A percentile compares a stretch with the other conserved stretches of the same genome.
Evolutionary conservation across 92 coral and sea anemone genomes (phyloP).

Genomic region (Hydrozoanthus gracilis): DNA sequence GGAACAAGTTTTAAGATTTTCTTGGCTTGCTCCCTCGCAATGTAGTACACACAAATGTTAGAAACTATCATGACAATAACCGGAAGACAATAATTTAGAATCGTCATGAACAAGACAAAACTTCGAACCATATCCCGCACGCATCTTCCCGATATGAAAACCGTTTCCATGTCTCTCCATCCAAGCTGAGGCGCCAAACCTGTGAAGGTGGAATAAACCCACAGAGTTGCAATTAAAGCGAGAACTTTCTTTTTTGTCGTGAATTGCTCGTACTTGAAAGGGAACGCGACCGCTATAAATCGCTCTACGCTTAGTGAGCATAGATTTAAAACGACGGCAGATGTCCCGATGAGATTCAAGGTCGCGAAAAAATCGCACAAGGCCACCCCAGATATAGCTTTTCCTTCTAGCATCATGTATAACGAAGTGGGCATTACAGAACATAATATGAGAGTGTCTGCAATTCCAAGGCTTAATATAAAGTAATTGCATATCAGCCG

Average conservation of each 20-base stretch:
- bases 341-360: constrained; percentile 58
- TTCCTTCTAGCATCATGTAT: constrained; percentile 48
- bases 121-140: constrained; percentile 45
- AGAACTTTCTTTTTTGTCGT: constrained; percentile 56
- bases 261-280: constrained; percentile 76
- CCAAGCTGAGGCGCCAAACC: constrained; percentile 82
- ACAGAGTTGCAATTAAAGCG: constrained; percentile 54
- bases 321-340: constrained; percentile 79
- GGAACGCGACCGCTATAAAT: constrained; percentile 71
- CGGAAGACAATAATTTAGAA: constrained; percentile 75
- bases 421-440: constrained; percentile 72
- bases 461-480: constrained; percentile 77
- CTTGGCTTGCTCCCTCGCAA: constrained; percentile 77
- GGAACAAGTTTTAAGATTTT: constrained; percentile 53
- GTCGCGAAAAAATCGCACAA: constrained; percentile 66
- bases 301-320: constrained; percentile 79
- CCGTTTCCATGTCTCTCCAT: constrained; percentile 59
- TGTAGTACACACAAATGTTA: constrained; percentile 66
- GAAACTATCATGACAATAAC: constrained; percentile 69
- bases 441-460: constrained; percentile 69
- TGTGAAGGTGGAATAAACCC: constrained; percentile 67
- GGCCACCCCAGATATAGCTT: constrained; percentile 49
- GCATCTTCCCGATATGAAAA: constrained; percentile 41
- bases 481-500: constrained; percentile 83
- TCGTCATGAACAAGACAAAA: constrained; percentile 62